Conservation (phyloP, 2,113 vertebrate species). For the Ciconia stormi region DNA sequence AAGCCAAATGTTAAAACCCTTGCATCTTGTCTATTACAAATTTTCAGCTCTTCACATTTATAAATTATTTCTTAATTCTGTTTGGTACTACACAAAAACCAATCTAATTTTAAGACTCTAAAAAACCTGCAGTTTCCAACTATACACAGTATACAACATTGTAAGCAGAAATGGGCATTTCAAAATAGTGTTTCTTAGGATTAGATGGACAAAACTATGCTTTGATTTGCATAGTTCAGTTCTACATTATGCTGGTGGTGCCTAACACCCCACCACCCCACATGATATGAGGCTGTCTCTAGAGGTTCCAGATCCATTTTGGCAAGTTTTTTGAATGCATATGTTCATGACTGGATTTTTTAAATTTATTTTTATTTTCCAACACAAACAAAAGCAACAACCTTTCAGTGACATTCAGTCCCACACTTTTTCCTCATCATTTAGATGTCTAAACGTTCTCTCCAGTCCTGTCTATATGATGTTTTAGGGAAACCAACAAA, state of each 20-base stretch:
- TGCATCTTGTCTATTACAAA: not conserved
- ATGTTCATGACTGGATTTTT: not conserved
- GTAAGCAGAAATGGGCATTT: not conserved
- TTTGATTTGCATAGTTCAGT: not conserved
- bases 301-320: not conserved
- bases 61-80: not conserved
- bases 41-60: not conserved
- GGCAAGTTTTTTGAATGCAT: not conserved
- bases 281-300: fast-evolving
- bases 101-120: not conserved
- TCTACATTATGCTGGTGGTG: not conserved
- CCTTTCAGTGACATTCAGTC: not conserved
- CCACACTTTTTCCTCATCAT: not conserved
- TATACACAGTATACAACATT: not conserved
- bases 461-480: not conserved
- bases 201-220: not conserved
- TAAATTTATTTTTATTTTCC: not conserved
- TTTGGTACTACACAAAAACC: not conserved
- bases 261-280: not conserved
- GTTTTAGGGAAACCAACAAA: not conserved
- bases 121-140: not conserved
- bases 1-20: not conserved
- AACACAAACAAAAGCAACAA: not conserved
- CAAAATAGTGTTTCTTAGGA: not conserved
- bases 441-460: not conserved